Evolutionary conservation across 2,113 vertebrate genomes (phyloP).

Genomic region (Alaudala cheleensis): DNA sequence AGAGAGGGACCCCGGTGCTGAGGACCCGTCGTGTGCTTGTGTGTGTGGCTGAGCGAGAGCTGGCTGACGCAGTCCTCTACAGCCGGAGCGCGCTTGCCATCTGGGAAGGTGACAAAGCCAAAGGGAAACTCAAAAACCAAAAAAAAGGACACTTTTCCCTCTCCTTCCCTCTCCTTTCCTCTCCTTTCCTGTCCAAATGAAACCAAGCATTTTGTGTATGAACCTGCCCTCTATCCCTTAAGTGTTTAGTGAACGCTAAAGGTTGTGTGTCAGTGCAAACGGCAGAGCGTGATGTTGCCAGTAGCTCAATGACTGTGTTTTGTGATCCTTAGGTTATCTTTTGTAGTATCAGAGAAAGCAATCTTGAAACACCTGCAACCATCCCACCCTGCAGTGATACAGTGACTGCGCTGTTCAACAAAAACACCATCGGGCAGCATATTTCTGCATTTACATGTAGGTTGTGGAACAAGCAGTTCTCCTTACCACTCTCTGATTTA

Average conservation of each 20-base stretch:
- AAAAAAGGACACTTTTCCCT: not conserved
- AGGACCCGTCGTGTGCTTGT: not conserved
- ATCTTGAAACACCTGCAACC: conserved; percentile 32
- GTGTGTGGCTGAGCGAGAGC: not conserved
- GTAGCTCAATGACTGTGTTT: conserved; percentile 9
- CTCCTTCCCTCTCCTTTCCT: not conserved
- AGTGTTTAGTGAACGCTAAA: not conserved
- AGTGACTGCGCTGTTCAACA: not conserved
- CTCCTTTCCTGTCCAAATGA: not conserved
- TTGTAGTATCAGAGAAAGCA: not conserved
- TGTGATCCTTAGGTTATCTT: conserved; percentile 20
- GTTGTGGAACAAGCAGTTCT: not conserved
- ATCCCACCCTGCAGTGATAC: conserved; percentile 3
- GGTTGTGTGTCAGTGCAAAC: not conserved
- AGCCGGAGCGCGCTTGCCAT: not conserved
- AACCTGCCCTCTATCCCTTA: not conserved
- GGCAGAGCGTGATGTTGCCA: not conserved
- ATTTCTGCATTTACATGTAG: not conserved
- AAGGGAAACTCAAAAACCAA: not conserved
- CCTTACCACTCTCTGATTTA: not conserved
- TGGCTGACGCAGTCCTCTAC: not conserved
- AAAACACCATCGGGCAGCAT: not conserved
- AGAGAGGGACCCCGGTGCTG: not conserved
- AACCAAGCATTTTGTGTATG: conserved; percentile 16
- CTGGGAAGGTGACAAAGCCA: conserved; percentile 9